Conservation (phyloP, 2,113 vertebrate species). For the Anoplopoma fimbria region DNA sequence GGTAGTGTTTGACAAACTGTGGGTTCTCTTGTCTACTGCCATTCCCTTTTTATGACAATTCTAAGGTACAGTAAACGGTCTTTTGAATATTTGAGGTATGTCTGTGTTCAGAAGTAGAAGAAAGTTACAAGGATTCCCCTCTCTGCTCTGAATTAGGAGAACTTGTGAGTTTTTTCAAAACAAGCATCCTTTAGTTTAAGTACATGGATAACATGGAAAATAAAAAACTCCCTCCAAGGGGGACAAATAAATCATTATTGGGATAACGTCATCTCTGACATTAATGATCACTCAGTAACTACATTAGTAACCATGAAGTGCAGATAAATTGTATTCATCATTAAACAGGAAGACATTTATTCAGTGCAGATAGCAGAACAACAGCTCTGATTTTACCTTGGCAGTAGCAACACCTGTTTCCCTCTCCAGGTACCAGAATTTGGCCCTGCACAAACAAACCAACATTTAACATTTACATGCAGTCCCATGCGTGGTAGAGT, state of each 20-base stretch:
- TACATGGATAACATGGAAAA: background rate
- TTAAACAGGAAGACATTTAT: conserved; percentile 8
- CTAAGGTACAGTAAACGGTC: background rate
- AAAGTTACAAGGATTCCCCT: background rate
- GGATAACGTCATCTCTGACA: background rate
- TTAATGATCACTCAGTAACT: too few relatives aligned
- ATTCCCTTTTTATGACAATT: background rate
- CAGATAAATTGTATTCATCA: background rate
- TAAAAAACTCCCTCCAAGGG: too few relatives aligned
- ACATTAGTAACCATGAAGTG: background rate
- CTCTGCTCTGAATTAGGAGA: background rate
- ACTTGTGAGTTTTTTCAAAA: background rate
- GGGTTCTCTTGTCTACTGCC: background rate
- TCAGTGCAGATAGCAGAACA: background rate
- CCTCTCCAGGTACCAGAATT: conserved; percentile 81
- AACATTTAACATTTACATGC: background rate
- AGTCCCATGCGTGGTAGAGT: background rate
- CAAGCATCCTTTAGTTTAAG: too few relatives aligned
- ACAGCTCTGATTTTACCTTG: conserved; percentile 63
- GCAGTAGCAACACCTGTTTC: conserved; percentile 87
- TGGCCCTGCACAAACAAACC: conserved; percentile 79
- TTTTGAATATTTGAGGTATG: background rate
- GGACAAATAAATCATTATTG: background rate
- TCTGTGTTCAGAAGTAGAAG: background rate
- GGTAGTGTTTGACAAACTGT: background rate